Base-by-base conservation (phyloP, 2,113 vertebrate species). In the Terrapene triunguis region DNA sequence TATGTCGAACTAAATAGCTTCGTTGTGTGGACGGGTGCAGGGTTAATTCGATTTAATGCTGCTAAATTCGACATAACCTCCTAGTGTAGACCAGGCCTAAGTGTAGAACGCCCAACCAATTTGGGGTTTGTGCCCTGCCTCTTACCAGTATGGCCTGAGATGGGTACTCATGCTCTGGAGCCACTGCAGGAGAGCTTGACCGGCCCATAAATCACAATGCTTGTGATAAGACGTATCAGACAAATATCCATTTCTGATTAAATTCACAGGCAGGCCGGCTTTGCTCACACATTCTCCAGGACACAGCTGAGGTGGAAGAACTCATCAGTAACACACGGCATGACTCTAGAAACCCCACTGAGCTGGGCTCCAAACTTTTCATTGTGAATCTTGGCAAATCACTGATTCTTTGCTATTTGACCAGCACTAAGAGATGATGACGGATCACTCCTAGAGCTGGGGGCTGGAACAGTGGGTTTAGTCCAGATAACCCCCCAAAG, bases 181-280 rank as follows among this genome's bases (percentile, higher is more conserved):
- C 51, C 51, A 53, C 17, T 53, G 6, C 51, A 53, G 51, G 51
- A 53, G 6, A 53, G 19, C 19, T 53, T 53, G 51, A 53, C 51
- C 17, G 2, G 51, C 51, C 88, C 95, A 95, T 94, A 97, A 97
- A 97, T 96, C 51, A 53, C 51, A 53, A 97, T 95, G 80, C 42
- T 72, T 88, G 82, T 92, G 87, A 32, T 90, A 7, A 92, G 92
- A 78, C 69, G 85, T 84, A 89, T 95, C 92, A 78, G 90, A 94
- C 82, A 78, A 62, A 6, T 89, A 55, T 35, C 90, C 94, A 38
- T 83, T 84, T 11, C 85, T 93, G 94, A 92, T 82, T 74, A 81
- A 5, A 19, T 85, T 84, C 29, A 3, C 55, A 32, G 29, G 27
- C 25, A 88, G 90, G 22, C 53, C 27, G 90, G 93, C 90, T 87